Conservation (phyloP, 2,888 invertebrate species). For the Napeogenes inachia region DNA sequence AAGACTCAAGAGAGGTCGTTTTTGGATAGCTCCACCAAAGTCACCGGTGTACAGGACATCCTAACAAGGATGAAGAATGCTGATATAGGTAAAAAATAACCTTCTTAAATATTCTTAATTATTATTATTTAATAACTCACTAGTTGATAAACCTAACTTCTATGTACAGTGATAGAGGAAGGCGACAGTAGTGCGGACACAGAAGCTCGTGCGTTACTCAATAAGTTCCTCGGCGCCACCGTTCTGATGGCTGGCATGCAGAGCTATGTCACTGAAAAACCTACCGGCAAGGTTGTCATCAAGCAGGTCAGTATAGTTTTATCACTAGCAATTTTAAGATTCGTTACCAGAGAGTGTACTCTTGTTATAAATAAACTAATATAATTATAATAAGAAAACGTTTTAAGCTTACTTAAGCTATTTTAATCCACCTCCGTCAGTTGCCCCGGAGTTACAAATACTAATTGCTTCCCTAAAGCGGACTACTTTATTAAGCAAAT, state of each 20-base stretch:
- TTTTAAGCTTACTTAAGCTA: no score
- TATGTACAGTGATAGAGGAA: constrained; percentile 75
- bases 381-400: no score
- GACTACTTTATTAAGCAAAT: no score
- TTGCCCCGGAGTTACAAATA: no score
- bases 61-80: constrained; percentile 87
- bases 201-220: constrained; percentile 85
- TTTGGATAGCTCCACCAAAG: constrained; percentile 82
- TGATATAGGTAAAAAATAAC: constrained; percentile 75
- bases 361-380: no score
- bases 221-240: constrained; percentile 89
- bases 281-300: constrained; percentile 41
- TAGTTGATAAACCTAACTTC: no score
- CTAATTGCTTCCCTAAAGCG: no score
- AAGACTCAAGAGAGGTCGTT: constrained; percentile 76
- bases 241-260: constrained; percentile 89
- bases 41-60: constrained; percentile 86
- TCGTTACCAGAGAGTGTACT: no score
- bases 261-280: constrained; percentile 62
- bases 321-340: not conserved
- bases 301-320: constrained; percentile 47
- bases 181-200: constrained; percentile 82
- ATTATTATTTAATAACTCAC: no score
- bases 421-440: no score
- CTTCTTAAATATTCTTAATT: not conserved